Evolutionary conservation across 2,888 invertebrate species (phyloP).

Genomic region (Apotomis turbidana): DNA sequence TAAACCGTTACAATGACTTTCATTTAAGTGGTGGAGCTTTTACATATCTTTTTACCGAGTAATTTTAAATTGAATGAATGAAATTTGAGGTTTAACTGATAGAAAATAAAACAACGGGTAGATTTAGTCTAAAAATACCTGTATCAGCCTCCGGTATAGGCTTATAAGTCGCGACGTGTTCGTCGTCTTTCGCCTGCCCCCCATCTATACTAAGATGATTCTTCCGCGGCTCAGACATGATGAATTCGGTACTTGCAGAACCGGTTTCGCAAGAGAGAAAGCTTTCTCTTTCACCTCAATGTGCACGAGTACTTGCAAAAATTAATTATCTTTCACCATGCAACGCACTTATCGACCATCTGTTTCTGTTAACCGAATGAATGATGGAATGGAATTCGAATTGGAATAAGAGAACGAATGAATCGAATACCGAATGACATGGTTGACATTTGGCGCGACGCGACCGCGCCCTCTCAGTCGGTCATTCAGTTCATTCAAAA

Average conservation of each 20-base stretch:
- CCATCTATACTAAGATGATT: slow-evolving; percentile 76
- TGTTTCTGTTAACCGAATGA: slow-evolving; percentile 41
- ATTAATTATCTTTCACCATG: slow-evolving; percentile 53
- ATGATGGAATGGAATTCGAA: not conserved
- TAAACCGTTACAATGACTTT: not conserved
- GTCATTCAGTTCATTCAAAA: not conserved
- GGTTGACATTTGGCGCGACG: not conserved
- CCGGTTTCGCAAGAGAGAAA: slow-evolving; percentile 58
- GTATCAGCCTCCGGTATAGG: slow-evolving; percentile 83
- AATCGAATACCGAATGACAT: not conserved
- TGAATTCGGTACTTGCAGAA: slow-evolving; percentile 50
- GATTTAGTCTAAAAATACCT: slow-evolving; percentile 65
- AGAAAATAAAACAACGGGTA: not conserved
- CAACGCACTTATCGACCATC: slow-evolving; percentile 46
- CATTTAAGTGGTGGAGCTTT: not conserved
- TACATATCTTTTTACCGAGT: not conserved
- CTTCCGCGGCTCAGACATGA: slow-evolving; percentile 76
- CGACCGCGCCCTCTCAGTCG: slow-evolving; percentile 1
- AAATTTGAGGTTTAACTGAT: not conserved
- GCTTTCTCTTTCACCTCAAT: slow-evolving; percentile 55
- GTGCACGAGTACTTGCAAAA: slow-evolving; percentile 49
- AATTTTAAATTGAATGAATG: not conserved
- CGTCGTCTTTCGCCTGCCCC: slow-evolving; percentile 78
- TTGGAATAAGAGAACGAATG: slow-evolving; percentile 44
- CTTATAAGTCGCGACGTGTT: slow-evolving; percentile 80